Evolutionary conservation across 2,797 vertebrate genomes (phyloP), one percentile per base, ranked within the genome.

Genomic region (Oceanodroma leucorhoa): DNA sequence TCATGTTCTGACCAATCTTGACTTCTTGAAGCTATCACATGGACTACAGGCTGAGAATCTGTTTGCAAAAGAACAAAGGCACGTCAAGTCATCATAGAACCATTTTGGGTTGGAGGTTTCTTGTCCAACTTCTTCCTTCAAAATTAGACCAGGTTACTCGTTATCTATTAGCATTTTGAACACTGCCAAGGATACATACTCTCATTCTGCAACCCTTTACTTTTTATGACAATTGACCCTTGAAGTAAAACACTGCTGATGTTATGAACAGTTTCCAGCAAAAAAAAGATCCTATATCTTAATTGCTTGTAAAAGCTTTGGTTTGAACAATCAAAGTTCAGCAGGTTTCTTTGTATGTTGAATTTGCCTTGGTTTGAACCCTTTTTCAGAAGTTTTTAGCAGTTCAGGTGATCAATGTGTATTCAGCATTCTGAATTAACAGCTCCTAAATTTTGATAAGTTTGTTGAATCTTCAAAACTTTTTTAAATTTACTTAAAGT

Each of bases 1-100:
- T 99, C 99, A 93, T 99, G 99, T 88, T 99, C 99, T 11, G 98
- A 98, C 99, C 99, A 99, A 85, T 99, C 99, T 92, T 99, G 99
- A 97, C 99, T 99, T 85, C 99, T 99, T 94, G 99, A 98, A 97
- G 99, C 98, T 93, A 99, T 98, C 86, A 99, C 97, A 40, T 99
- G 99, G 87, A 99, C 98, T 84, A 99, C 98, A 83, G 99, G 98
- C 96, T 99, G 99, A 67, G 98, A 97, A 90, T 99, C 99, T 99
- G 97, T 80, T 95, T 40, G 79, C 34, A 93, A 91, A 96, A 94
- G 65, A 92, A 24, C 11, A 82, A 55, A 76, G 18, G 65, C 41
- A 91, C 67, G 90, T 65, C 72, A 83, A 92, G 80, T 73, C 43
- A 83, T 11, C 18, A 38, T 0, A 77, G 27, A 64, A 82, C 3